Base-by-base conservation (phyloP, 2,797 vertebrate genomes). In the Microhierax caerulescens region DNA sequence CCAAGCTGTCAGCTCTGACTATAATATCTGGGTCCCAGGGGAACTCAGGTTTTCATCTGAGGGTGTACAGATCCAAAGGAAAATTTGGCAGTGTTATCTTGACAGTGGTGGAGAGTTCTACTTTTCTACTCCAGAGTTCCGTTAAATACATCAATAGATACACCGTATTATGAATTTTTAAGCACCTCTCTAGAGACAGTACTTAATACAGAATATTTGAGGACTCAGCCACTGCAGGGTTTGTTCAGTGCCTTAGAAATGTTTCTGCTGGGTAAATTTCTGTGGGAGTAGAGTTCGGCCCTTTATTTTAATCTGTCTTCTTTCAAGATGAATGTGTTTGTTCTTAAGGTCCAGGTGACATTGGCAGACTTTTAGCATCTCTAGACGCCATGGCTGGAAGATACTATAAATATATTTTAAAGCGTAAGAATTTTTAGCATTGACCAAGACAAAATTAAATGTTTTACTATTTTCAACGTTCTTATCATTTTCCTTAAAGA, bases 151-250 rank as follows among this genome's bases (percentile, higher is more conserved):
- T 97, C 96, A 97, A 96, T 96, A 93, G 96, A 92, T 77, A 96
- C 74, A 48, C 79, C 0, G 2, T 95, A 93, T 88, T 96, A 97
- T 97, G 95, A 95, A 97, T 97, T 97, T 97, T 97, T 97, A 96
- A 97, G 96, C 84, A 93, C 85, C 65, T 96, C 96, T 97, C 95
- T 50, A 90, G 96, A 94, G 97, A 96, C 88, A 41, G 37, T 79
- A 97, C 96, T 97, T 97, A 96, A 97, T 97, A 97, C 88, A 97
- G 96, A 97, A 97, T 97, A 97, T 96, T 69, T 97, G 96, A 97
- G 95, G 92, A 96, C 84, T 93, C 75, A 84, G 84, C 80, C 82
- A 95, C 96, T 80, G 81, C 90, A 95, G 93, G 76, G 86, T 95
- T 96, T 93, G 81, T 83, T 97, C 11, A 9, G 86, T 92, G 92